These are phyloP conservation scores for Platycercus adscitus DNA, from an alignment of 2,113 vertebrate species.

Conservation along the genomic window DNA sequence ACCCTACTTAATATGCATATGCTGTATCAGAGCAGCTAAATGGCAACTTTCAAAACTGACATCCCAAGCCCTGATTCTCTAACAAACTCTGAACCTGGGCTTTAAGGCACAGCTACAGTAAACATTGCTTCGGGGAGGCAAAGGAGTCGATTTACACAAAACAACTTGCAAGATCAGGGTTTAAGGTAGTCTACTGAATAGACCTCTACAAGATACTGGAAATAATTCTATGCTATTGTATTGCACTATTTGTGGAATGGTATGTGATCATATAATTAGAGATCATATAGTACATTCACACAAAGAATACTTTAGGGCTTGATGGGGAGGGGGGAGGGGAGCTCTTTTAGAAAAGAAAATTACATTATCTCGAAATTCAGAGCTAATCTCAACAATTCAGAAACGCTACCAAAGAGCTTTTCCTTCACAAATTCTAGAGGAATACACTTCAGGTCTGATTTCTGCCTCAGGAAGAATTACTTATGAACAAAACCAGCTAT, in stretches of 20 bases:
- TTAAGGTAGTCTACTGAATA: conserved; percentile 50
- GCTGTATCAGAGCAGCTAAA: conserved; percentile 34
- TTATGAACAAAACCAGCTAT: background rate
- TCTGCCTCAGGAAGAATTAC: background rate
- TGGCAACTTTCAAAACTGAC: conserved; percentile 33
- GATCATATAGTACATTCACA: conserved; percentile 43
- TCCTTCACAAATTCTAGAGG: background rate
- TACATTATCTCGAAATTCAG: conserved; percentile 23
- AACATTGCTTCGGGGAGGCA: background rate
- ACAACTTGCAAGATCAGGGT: conserved; percentile 4
- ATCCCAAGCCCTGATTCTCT: background rate
- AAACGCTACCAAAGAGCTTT: background rate
- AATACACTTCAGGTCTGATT: background rate
- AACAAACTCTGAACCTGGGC: background rate
- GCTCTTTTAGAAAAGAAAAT: background rate
- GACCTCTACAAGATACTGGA: conserved; percentile 22
- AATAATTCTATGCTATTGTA: conserved; percentile 68
- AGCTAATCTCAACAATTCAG: background rate
- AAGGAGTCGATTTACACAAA: conserved; percentile 35
- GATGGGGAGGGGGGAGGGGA: background rate
- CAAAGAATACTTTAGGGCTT: conserved; percentile 34
- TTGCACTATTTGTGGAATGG: conserved; percentile 38
- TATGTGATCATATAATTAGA: conserved; percentile 67
- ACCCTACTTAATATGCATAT: conserved; percentile 40
- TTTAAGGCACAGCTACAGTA: background rate